Conservation (phyloP, 2,888 invertebrate species). For the Himalopsyche anomala region DNA sequence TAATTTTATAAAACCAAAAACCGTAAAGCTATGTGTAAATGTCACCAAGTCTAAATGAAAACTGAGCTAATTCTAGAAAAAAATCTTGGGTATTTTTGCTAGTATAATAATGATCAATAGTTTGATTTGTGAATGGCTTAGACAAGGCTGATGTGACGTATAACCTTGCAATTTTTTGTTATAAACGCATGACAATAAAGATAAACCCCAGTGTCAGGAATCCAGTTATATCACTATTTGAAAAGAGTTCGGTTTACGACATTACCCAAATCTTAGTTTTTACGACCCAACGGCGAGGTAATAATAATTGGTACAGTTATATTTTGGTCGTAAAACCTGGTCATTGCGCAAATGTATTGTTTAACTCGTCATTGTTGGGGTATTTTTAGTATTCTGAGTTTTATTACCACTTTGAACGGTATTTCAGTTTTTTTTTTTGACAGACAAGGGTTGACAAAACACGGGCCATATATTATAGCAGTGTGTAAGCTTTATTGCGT, state of each 20-base stretch:
- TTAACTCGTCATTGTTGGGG: conserved; percentile 59
- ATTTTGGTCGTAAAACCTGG: conserved; percentile 58
- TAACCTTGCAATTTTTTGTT: conserved; percentile 32
- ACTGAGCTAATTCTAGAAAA: too few relatives aligned
- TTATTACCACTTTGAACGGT: conserved; percentile 55
- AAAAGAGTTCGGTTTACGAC: conserved; percentile 59
- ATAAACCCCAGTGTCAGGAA: conserved; percentile 49
- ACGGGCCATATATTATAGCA: conserved; percentile 8
- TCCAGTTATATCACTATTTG: conserved; percentile 58
- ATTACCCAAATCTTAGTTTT: conserved; percentile 61
- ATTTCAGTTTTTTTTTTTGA: conserved; percentile 48
- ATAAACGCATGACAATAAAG: conserved; percentile 53
- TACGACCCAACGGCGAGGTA: conserved; percentile 56
- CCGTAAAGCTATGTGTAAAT: too few relatives aligned
- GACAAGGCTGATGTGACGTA: not conserved
- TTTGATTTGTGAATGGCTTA: not conserved
- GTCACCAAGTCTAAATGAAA: too few relatives aligned
- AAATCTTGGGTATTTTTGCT: not conserved
- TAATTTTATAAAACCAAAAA: too few relatives aligned
- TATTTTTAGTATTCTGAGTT: conserved; percentile 56
- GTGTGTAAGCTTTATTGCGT: not conserved
- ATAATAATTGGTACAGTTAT: conserved; percentile 63
- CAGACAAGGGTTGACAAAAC: conserved; percentile 57
- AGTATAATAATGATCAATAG: not conserved
- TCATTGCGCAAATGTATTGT: conserved; percentile 60